Conservation (phyloP, 2,797 vertebrate species). For the Myotis planiceps region DNA sequence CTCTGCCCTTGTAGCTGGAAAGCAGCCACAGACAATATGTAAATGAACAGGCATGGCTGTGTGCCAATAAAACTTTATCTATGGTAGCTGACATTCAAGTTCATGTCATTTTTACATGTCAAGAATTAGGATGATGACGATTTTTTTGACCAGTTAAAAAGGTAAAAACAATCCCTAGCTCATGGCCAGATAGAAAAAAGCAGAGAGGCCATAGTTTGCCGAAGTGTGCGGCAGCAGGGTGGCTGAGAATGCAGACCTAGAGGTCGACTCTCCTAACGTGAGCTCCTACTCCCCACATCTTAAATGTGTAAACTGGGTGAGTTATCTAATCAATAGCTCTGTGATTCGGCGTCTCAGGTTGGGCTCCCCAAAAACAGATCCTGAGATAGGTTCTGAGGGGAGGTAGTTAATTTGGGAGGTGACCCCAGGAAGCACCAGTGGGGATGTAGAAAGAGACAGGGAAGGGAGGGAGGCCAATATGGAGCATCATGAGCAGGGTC, state of each 20-base stretch:
- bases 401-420: background rate
- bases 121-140: background rate
- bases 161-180: background rate
- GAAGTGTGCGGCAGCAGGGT: too few species aligned
- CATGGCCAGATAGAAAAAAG: background rate
- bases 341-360: background rate
- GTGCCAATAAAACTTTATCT: background rate
- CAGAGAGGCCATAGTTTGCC: background rate
- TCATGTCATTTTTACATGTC: background rate
- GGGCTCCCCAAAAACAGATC: background rate
- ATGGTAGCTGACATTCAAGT: background rate
- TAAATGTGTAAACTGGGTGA: background rate
- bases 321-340: background rate
- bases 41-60: background rate
- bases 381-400: background rate
- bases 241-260: background rate
- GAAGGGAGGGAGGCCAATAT: accelerated
- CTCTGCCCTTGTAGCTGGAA: background rate
- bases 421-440: background rate
- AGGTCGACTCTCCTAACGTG: background rate
- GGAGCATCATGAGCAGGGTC: background rate
- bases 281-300: background rate
- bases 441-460: background rate
- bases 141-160: background rate
- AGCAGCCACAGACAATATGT: background rate